phyloP scores from a whole-genome alignment of 2,888 invertebrate genomes.

The Mongoloraphidia duomilia region DNA sequence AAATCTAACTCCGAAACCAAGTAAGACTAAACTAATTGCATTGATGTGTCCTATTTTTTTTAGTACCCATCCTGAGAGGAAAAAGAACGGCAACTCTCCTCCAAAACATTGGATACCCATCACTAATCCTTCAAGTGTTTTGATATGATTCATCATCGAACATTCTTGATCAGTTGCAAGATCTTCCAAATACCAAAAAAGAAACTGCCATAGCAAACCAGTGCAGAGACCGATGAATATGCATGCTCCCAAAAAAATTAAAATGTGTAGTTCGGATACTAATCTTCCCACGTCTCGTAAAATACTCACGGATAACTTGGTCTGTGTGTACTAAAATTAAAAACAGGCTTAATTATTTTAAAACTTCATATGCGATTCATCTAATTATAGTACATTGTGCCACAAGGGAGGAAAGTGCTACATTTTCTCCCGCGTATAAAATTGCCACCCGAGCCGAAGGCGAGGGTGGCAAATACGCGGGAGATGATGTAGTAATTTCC shows the following conservation, averaged over 20 bases:
- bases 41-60: conserved; percentile 67
- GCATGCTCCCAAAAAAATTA: conserved; percentile 68
- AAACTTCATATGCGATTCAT: too few species aligned
- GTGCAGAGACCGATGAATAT: conserved; percentile 71
- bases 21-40: conserved; percentile 69
- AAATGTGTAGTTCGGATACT: conserved; percentile 47
- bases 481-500: too few species aligned
- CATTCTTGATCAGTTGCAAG: conserved; percentile 35
- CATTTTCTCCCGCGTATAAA: too few species aligned
- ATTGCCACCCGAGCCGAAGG: too few species aligned
- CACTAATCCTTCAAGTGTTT: conserved; percentile 31
- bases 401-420: too few species aligned
- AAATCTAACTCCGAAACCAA: conserved; percentile 67
- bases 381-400: too few species aligned
- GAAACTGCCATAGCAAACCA: conserved; percentile 74
- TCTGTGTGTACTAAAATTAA: conserved; percentile 43
- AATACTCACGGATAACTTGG: conserved; percentile 49
- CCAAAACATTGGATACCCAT: conserved; percentile 67
- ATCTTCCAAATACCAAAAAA: conserved; percentile 74
- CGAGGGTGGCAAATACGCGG: too few species aligned
- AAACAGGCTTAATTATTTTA: conserved; percentile 8
- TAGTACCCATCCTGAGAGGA: conserved; percentile 63
- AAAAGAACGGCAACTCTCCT: conserved; percentile 79
- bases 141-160: conserved; percentile 27
- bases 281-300: conserved; percentile 52